A percentile compares a stretch with the other conserved stretches of the same genome.
These are phyloP conservation scores for Morpho achilles DNA, from an alignment of 2,888 invertebrate genomes.

Conservation along the genomic window DNA sequence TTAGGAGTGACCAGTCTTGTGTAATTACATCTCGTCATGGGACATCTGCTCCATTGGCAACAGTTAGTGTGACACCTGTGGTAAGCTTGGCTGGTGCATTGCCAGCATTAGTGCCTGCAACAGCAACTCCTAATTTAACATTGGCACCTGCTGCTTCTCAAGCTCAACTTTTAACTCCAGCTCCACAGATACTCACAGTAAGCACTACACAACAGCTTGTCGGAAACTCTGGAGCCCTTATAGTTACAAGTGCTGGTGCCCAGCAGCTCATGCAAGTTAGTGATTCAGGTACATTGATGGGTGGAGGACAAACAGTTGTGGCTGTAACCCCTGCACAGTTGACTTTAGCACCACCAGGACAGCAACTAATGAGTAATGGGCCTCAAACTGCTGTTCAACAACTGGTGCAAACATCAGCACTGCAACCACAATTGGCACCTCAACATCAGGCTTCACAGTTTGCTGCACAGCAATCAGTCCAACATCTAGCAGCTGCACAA, in stretches of 20 bases:
- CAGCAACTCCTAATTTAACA: constrained; percentile 60
- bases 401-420: constrained; percentile 61
- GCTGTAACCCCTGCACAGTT: constrained; percentile 70
- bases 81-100: constrained; percentile 67
- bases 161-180: constrained; percentile 68
- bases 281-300: constrained; percentile 71
- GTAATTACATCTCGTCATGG: constrained; percentile 72
- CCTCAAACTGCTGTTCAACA: constrained; percentile 67
- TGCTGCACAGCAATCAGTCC: constrained; percentile 61
- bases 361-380: constrained; percentile 63
- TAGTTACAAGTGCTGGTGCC: constrained; percentile 72
- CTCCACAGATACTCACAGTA: constrained; percentile 68
- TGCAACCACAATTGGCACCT: constrained; percentile 57
- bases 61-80: constrained; percentile 71
- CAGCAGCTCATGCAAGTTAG: constrained; percentile 75
- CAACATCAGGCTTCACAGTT: constrained; percentile 64
- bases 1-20: constrained; percentile 65
- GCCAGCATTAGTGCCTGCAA: constrained; percentile 62
- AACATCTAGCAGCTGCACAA: constrained; percentile 52
- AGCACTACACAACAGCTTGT: constrained; percentile 72
- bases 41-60: constrained; percentile 67
- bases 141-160: constrained; percentile 67
- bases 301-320: constrained; percentile 70
- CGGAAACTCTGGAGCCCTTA: constrained; percentile 69
- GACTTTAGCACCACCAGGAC: constrained; percentile 59